phyloP scores from a whole-genome alignment of 2,888 invertebrate species.

The Invenusta paracnida region DNA sequence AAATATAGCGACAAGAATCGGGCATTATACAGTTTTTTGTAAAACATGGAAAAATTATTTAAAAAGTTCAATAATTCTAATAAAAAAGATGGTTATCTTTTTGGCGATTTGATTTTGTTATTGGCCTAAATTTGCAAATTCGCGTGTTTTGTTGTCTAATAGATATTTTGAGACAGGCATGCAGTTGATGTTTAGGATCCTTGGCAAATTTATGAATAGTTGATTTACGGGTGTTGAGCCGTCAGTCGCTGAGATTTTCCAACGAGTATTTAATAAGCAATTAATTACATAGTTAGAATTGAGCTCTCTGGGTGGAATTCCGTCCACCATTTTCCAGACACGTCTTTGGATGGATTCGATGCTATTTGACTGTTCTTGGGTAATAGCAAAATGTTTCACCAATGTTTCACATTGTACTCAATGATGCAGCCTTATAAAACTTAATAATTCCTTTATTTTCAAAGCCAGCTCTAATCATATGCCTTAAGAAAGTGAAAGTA shows the following conservation, averaged over 20 bases:
- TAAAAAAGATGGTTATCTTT: not conserved
- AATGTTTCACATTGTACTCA: not conserved
- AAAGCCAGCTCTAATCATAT: constrained; percentile 10
- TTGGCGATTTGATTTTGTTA: not conserved
- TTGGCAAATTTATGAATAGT: not conserved
- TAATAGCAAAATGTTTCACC: not conserved
- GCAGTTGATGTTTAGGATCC: not conserved
- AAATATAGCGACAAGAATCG: not conserved
- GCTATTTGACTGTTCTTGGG: constrained; percentile 4
- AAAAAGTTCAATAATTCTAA: not conserved
- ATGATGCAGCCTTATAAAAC: not conserved
- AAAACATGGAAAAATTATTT: not conserved
- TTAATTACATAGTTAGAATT: not conserved
- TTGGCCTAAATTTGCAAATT: not conserved
- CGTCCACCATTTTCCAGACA: constrained; percentile 4
- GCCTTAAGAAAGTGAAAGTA: not conserved
- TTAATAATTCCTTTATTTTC: constrained; percentile 3
- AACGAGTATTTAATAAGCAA: not conserved
- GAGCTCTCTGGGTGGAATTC: not conserved
- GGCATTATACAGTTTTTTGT: not conserved
- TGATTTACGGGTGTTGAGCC: not conserved
- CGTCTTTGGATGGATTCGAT: constrained; percentile 16
- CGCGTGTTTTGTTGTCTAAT: not conserved
- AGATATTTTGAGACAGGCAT: not conserved
- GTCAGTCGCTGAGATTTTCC: too few relatives aligned